A percentile compares a stretch with the other conserved stretches of the same genome.
These are phyloP conservation scores for Daphoenositta chrysoptera DNA, from an alignment of 2,113 vertebrate genomes.

Conservation along the genomic window DNA sequence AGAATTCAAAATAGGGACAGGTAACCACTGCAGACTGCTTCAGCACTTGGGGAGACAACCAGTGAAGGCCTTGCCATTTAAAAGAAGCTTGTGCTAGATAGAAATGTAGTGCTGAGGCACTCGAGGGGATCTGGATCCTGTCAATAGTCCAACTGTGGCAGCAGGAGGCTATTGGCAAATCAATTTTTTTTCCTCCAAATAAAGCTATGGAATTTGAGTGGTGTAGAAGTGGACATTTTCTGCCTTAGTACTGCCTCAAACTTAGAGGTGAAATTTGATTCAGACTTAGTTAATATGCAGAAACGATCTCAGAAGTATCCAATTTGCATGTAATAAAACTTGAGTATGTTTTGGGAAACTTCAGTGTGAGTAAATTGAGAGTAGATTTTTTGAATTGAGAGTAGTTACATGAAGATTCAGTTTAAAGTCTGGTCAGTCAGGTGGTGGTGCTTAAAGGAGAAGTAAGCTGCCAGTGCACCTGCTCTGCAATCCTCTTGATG, in stretches of 20 bases:
- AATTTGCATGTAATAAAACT: background rate
- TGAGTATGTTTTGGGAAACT: background rate
- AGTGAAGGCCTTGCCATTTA: background rate
- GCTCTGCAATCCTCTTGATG: background rate
- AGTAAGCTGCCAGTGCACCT: background rate
- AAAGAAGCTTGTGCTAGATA: background rate
- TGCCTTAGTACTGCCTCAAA: background rate
- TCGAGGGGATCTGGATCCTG: background rate
- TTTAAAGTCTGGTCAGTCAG: background rate
- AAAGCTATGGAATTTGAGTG: background rate
- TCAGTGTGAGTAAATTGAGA: background rate
- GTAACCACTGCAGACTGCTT: slow-evolving; percentile 11
- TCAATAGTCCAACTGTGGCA: background rate
- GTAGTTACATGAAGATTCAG: background rate
- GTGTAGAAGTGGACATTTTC: background rate
- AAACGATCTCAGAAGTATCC: background rate
- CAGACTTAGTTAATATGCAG: background rate
- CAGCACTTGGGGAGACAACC: background rate
- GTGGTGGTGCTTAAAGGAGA: background rate
- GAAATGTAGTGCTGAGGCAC: background rate
- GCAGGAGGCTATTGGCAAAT: background rate
- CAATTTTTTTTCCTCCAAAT: background rate
- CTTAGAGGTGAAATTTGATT: background rate
- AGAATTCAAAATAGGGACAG: slow-evolving; percentile 29
- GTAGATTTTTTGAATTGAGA: background rate